Base-by-base conservation (phyloP, 2,888 invertebrate species). In the Drosophila silvestris region DNA sequence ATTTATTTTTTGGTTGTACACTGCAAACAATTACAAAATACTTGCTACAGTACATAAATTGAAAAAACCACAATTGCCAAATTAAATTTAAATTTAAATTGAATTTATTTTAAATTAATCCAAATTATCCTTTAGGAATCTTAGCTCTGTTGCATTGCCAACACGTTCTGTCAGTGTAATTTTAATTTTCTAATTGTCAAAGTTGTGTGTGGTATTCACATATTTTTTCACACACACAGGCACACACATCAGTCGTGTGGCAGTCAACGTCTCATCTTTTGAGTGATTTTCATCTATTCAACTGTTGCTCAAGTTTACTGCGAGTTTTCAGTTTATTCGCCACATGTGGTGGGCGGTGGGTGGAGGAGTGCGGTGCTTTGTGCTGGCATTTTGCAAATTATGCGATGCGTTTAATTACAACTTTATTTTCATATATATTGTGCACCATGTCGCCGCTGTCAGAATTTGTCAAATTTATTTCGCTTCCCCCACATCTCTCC, bases 351-450 rank as follows among this genome's bases (percentile, higher is more conserved):
- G 28, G n/a, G 41, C 44, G 59, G 33, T 7, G 9, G 53, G 12
- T 12, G 30, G 28, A 32, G 32, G 10, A n/a, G 35, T 22, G 37
- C 51, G 57, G 14, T 51, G 47, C 52, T 54, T 60, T 52, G 39
- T 59, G 61, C 32, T 59, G 68, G 78, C 51, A 74, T 73, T 74
- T 73, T 67, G 66, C 73, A 69, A 88, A 74, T 81, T 81, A 73
- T 67, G 79, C 74, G 71, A 83, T 79, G 82, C 85, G 81, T 86
- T 86, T 86, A 86, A 86, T 89, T 86, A 86, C 89, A 87, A 83
- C 82, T 90, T 87, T 82, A 88, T 88, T 87, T 88, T 81, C 85
- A 85, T 89, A 85, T 89, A 85, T 88, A 85, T 81, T 81, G 69
- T 73, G 74, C 79, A 68, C 56, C 60, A 71, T 84, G 81, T 75